Evolutionary conservation across 2,113 vertebrate species (phyloP).

Genomic region (Herpailurus yagouaroundi): DNA sequence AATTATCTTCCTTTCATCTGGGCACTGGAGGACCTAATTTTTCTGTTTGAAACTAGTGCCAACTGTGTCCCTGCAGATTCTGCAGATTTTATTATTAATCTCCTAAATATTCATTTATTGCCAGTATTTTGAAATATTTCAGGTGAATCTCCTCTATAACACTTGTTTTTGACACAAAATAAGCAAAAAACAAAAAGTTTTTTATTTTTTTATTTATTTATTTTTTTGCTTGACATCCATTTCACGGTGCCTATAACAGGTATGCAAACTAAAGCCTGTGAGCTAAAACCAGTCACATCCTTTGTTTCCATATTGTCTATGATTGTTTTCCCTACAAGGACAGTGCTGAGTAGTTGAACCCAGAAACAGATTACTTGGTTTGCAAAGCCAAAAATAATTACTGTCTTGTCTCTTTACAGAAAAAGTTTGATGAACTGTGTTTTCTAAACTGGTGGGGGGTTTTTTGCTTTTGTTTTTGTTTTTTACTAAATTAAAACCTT

Average conservation of each 20-base stretch:
- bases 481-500: neutral
- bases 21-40: neutral
- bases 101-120: neutral
- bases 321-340: neutral
- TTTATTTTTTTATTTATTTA: neutral
- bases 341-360: neutral
- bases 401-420: neutral
- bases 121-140: neutral
- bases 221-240: neutral
- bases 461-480: neutral
- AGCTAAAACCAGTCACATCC: neutral
- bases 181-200: neutral
- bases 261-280: neutral
- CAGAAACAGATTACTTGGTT: neutral
- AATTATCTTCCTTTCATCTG: neutral
- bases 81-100: neutral
- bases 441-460: neutral
- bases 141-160: neutral
- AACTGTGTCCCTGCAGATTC: neutral
- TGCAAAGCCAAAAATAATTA: neutral
- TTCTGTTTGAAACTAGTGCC: neutral
- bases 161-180: slow-evolving; percentile 11
- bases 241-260: neutral
- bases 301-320: neutral
- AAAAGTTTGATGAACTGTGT: neutral